Evolutionary conservation across 2,113 vertebrate species (phyloP).

Genomic region (Caranx ignobilis): DNA sequence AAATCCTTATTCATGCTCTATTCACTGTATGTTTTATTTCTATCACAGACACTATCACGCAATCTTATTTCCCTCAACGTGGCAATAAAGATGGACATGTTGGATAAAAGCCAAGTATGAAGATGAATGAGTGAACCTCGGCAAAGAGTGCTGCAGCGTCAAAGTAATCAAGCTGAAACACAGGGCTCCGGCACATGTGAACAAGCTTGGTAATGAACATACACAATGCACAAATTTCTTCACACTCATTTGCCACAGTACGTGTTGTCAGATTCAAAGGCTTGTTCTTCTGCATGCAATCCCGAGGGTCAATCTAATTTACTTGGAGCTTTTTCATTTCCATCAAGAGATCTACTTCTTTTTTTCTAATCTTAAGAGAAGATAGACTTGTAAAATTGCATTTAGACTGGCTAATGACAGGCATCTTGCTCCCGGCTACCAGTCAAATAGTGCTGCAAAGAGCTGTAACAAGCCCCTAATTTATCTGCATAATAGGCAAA

Average conservation of each 20-base stretch:
- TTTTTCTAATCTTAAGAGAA: slow-evolving; percentile 26
- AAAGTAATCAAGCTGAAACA: slow-evolving; percentile 45
- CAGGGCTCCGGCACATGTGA: slow-evolving; percentile 1
- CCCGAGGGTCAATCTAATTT: slow-evolving; percentile 58
- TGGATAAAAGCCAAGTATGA: slow-evolving; percentile 51
- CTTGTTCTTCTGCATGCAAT: slow-evolving; percentile 12
- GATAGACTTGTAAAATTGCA: slow-evolving; percentile 58
- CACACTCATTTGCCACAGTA: slow-evolving; percentile 32
- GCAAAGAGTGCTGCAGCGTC: slow-evolving; percentile 25
- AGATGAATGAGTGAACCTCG: slow-evolving; percentile 50
- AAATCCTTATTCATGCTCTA: slow-evolving; percentile 46
- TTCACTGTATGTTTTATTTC: slow-evolving; percentile 56
- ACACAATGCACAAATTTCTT: slow-evolving; percentile 22
- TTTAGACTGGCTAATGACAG: slow-evolving; percentile 69
- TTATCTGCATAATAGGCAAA: slow-evolving; percentile 77
- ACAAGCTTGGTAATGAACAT: slow-evolving; percentile 29
- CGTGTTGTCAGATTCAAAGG: slow-evolving; percentile 30
- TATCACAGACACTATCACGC: slow-evolving; percentile 33
- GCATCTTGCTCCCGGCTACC: slow-evolving; percentile 55
- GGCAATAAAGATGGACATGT: slow-evolving; percentile 53
- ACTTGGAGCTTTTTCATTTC: slow-evolving; percentile 42
- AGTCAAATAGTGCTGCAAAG: slow-evolving; percentile 49
- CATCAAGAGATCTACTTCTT: slow-evolving; percentile 19
- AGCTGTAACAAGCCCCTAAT: slow-evolving; percentile 63
- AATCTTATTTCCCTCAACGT: slow-evolving; percentile 51